Evolutionary conservation across 2,113 vertebrate genomes (phyloP).

Genomic region (Atlantisia rogersi): DNA sequence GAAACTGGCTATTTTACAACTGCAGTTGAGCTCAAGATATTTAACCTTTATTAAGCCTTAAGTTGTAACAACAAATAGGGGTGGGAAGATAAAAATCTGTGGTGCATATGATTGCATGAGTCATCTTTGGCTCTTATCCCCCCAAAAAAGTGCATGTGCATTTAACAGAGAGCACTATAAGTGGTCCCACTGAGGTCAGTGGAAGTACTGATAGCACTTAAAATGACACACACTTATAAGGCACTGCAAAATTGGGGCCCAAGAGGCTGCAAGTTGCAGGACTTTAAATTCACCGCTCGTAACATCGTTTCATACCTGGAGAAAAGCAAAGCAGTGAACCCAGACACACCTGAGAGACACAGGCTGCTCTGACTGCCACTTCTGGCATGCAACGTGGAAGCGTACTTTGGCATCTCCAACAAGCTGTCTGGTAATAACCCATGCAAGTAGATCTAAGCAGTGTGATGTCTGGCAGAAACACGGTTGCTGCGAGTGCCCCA

Average conservation of each 20-base stretch:
- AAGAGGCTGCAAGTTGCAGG: background rate
- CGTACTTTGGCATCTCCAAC: background rate
- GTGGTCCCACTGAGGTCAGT: slow-evolving; percentile 33
- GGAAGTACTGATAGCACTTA: background rate
- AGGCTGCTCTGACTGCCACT: background rate
- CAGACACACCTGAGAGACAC: background rate
- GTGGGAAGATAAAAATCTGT: slow-evolving; percentile 2
- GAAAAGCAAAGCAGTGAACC: background rate
- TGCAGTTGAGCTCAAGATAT: background rate
- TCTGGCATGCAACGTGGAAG: accelerated
- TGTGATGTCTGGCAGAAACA: background rate
- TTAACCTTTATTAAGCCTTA: slow-evolving; percentile 43
- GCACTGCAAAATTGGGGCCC: background rate
- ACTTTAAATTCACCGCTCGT: background rate
- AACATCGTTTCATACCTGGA: background rate
- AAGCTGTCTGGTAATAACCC: accelerated
- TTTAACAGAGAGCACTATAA: background rate
- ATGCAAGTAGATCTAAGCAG: accelerated
- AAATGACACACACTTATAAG: background rate
- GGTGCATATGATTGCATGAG: background rate
- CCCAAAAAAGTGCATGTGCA: background rate
- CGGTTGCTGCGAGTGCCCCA: too few species aligned
- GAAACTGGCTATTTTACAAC: background rate
- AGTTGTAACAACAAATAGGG: slow-evolving; percentile 11
- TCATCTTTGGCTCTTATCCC: slow-evolving; percentile 33